These are phyloP conservation scores for Umimayanthus kanabou DNA, from an alignment of 92 coral and sea anemone species.

Conservation along the genomic window DNA sequence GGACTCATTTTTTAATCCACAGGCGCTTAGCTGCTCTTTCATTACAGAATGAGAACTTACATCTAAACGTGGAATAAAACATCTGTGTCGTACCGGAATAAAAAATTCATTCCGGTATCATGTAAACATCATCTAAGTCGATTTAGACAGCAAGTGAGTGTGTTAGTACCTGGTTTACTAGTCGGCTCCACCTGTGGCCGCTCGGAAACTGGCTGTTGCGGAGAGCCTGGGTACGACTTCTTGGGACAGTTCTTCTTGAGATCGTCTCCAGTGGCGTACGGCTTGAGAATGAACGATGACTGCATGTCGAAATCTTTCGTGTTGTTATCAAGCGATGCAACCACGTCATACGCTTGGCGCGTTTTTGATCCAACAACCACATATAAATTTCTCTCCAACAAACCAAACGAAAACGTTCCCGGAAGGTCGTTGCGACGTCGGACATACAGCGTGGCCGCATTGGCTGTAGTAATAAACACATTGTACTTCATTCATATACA, in stretches of 20 bases:
- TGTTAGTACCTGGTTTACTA: background rate
- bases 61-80: no score
- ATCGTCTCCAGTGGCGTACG: conserved; percentile 57
- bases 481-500: background rate
- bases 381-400: conserved; percentile 64
- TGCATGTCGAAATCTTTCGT: conserved; percentile 54
- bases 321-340: conserved; percentile 54
- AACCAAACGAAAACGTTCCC: conserved; percentile 78
- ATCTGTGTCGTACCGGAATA: no score
- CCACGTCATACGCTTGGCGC: conserved; percentile 29
- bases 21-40: no score
- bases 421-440: conserved; percentile 63
- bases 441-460: conserved; percentile 75
- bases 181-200: background rate
- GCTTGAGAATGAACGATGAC: conserved; percentile 65
- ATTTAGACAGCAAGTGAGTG: background rate
- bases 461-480: conserved; percentile 46
- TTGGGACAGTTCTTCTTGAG: conserved; percentile 55
- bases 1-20: no score
- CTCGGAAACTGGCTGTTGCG: conserved; percentile 9
- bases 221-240: background rate
- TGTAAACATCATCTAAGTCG: no score
- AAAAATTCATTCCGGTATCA: no score
- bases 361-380: conserved; percentile 42
- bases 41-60: no score